phyloP scores from a whole-genome alignment of 2,888 invertebrate genomes.

The Sesia apiformis region DNA sequence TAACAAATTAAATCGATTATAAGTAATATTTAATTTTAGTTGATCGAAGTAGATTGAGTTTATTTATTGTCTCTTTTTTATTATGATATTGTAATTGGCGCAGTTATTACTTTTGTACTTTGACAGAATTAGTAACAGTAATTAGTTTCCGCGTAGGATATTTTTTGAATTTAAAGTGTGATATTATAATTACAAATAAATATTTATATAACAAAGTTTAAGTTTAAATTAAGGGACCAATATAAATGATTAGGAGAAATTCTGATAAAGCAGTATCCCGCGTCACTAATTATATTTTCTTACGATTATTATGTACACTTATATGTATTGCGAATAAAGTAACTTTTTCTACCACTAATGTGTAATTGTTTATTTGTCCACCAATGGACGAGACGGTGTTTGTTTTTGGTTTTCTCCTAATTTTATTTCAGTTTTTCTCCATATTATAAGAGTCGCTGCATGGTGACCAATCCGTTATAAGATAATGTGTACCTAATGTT shows the following conservation, averaged over 20 bases:
- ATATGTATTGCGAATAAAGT: background rate
- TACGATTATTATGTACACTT: background rate
- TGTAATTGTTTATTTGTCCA: slow-evolving; percentile 46
- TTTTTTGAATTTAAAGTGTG: slow-evolving; percentile 73
- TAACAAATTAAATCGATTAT: slow-evolving; percentile 61
- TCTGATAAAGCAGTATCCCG: slow-evolving; percentile 39
- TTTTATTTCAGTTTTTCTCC: slow-evolving; percentile 64
- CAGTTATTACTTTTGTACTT: slow-evolving; percentile 69
- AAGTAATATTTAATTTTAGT: slow-evolving; percentile 66
- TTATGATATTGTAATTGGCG: slow-evolving; percentile 68
- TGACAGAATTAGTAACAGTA: slow-evolving; percentile 58
- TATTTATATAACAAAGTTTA: slow-evolving; percentile 73
- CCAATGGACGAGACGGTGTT: slow-evolving; percentile 43
- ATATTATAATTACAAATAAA: slow-evolving; percentile 56
- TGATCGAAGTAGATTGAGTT: slow-evolving; percentile 63
- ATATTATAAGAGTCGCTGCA: slow-evolving; percentile 51
- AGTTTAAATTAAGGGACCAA: slow-evolving; percentile 74
- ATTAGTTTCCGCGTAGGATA: slow-evolving; percentile 67
- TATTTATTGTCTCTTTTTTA: slow-evolving; percentile 72
- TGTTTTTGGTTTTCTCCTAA: slow-evolving; percentile 36
- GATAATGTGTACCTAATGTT: slow-evolving; percentile 72
- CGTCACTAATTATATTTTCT: background rate
- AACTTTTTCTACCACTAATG: background rate
- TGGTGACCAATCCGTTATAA: slow-evolving; percentile 57
- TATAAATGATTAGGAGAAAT: slow-evolving; percentile 71